These are phyloP conservation scores for Macrosiphum euphorbiae DNA, from an alignment of 2,888 invertebrate genomes.

Conservation along the genomic window DNA sequence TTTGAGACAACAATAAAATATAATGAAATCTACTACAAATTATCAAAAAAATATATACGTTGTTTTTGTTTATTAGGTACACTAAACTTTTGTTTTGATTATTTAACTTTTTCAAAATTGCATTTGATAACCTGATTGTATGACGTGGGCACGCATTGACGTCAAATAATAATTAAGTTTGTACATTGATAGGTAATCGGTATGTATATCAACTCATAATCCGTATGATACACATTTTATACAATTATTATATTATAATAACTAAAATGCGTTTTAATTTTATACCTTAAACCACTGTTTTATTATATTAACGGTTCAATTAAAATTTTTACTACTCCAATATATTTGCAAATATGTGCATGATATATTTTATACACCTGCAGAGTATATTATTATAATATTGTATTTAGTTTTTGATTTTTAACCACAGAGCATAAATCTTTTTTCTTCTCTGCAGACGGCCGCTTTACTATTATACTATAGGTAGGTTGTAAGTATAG, in stretches of 20 bases:
- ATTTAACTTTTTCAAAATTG: neutral
- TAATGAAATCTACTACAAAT: neutral
- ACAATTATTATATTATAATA: neutral
- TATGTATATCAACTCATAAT: neutral
- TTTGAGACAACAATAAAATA: neutral
- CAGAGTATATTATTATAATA: neutral
- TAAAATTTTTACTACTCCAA: neutral
- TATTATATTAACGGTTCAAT: neutral
- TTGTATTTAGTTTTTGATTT: neutral
- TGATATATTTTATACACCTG: neutral
- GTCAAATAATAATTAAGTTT: neutral
- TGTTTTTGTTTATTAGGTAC: neutral
- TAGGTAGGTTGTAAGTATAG: too few relatives aligned
- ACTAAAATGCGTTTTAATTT: conserved; percentile 22
- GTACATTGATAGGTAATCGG: neutral
- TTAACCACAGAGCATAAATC: neutral
- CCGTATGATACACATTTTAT: neutral
- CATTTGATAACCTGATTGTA: neutral
- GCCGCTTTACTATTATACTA: neutral
- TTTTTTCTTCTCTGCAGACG: neutral
- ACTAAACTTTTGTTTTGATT: neutral
- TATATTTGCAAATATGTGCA: neutral
- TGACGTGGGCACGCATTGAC: neutral
- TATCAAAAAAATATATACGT: neutral
- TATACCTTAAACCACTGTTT: neutral